Evolutionary conservation across 2,888 invertebrate species (phyloP), one percentile per base, ranked within the genome.

Genomic region (Drosophila rubida): DNA sequence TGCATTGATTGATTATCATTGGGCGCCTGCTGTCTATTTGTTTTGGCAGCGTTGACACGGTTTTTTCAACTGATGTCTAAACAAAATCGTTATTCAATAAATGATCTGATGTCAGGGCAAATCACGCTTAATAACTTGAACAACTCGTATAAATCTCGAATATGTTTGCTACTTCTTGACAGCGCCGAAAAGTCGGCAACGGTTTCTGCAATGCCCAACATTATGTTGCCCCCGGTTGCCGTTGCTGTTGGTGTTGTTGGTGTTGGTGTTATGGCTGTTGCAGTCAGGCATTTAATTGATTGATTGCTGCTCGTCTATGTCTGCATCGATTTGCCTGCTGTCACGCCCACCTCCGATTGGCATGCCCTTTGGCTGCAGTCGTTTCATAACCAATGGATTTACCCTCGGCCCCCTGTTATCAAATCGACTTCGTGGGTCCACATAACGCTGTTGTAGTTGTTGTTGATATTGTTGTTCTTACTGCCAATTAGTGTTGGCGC

Each of bases 221-320:
- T 63, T 60, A 58, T 62, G 46, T 41, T 45, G 32, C 14, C 2
- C 23, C 14, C n/a, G 39, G 14, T n/a, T 54, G 41, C 0, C 39
- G 16, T 14, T 54, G 48, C 8, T 59, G 35, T 13, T 27, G 27
- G 2, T 27, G 13, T 16, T 59, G 35, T 19, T 58, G 32, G 11
- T 44, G 16, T 7, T 42, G 32, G 16, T 41, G 30, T 13, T 64
- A 45, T 25, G 35, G 53, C 35, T 46, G 25, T 44, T 77, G 78
- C 82, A 87, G 68, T 76, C 73, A 57, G 66, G 75, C 82, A 76
- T 84, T 85, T 87, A 85, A 85, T 85, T 85, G 85, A 85, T 85
- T 87, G 85, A 87, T 84, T 82, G 87, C 80, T 79, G 75, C 65
- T 71, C 80, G 78, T 78, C 85, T 85, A 68, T 78, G 82, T 79